Evolutionary conservation across 2,797 vertebrate species (phyloP).

Genomic region (Oceanodroma leucorhoa): DNA sequence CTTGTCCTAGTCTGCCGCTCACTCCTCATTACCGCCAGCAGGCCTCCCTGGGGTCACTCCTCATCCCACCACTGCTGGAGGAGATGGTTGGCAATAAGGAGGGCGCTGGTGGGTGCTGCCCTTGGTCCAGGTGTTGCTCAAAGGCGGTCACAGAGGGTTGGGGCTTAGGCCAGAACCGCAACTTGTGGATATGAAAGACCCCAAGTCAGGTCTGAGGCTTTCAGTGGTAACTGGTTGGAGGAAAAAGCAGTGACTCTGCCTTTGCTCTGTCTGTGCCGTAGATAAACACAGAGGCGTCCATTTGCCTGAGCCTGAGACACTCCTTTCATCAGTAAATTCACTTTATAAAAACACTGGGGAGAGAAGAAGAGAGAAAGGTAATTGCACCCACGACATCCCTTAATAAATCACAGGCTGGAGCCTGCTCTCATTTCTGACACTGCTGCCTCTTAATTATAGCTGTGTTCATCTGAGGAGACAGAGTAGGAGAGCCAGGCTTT

Average conservation of each 20-base stretch:
- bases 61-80: background rate
- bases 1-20: background rate
- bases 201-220: background rate
- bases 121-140: background rate
- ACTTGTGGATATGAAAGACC: background rate
- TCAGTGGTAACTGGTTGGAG: background rate
- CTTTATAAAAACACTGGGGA: background rate
- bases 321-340: background rate
- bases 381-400: background rate
- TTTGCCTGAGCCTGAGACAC: background rate
- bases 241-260: background rate
- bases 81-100: background rate
- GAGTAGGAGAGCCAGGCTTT: background rate
- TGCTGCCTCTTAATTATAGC: conserved; percentile 44
- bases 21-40: background rate
- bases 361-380: background rate
- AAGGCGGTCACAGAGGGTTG: background rate
- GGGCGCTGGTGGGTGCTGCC: background rate
- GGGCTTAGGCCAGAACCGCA: background rate
- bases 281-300: background rate
- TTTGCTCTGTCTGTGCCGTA: background rate
- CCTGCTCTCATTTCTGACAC: conserved; percentile 21
- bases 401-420: conserved; percentile 23
- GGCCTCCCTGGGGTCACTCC: background rate
- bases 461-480: background rate